phyloP scores from a whole-genome alignment of 2,888 invertebrate genomes.

The Sympetrum striolatum region DNA sequence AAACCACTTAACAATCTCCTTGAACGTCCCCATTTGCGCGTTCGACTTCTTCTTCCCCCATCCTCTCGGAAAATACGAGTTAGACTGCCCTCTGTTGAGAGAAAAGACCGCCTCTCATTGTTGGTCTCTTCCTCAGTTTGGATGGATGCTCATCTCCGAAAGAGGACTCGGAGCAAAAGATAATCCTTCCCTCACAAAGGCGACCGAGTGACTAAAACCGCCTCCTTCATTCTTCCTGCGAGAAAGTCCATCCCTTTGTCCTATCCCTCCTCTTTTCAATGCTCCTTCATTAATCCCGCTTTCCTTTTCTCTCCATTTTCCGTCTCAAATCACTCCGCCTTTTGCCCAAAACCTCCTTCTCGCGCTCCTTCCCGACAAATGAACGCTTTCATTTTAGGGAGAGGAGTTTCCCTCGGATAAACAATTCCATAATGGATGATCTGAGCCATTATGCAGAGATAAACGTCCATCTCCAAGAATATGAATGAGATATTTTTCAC shows the following conservation, averaged over 20 bases:
- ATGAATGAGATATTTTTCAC: too few species aligned
- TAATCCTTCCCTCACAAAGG: slow-evolving; percentile 34
- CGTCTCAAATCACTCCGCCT: neutral
- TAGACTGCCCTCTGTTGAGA: neutral
- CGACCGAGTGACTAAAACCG: slow-evolving; percentile 14
- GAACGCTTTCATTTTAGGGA: too few species aligned
- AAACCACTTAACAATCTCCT: too few species aligned
- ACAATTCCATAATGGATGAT: too few species aligned
- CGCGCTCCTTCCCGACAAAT: neutral
- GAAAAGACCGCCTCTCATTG: neutral
- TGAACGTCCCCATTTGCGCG: too few species aligned
- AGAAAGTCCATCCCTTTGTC: neutral
- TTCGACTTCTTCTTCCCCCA: too few species aligned
- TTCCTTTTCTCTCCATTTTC: neutral
- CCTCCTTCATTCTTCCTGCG: neutral
- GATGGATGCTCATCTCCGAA: slow-evolving; percentile 23
- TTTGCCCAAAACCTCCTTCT: neutral
- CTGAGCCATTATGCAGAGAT: too few species aligned
- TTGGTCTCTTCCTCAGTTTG: neutral
- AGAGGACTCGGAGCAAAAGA: neutral
- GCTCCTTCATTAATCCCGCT: neutral
- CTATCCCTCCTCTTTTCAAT: neutral
- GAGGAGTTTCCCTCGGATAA: neutral
- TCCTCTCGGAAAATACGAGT: neutral
- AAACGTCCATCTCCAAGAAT: neutral